Percentiles rank a stretch among this genome's conserved stretches.
phyloP scores from a whole-genome alignment of 2,113 vertebrate genomes.

The Microtus pennsylvanicus region DNA sequence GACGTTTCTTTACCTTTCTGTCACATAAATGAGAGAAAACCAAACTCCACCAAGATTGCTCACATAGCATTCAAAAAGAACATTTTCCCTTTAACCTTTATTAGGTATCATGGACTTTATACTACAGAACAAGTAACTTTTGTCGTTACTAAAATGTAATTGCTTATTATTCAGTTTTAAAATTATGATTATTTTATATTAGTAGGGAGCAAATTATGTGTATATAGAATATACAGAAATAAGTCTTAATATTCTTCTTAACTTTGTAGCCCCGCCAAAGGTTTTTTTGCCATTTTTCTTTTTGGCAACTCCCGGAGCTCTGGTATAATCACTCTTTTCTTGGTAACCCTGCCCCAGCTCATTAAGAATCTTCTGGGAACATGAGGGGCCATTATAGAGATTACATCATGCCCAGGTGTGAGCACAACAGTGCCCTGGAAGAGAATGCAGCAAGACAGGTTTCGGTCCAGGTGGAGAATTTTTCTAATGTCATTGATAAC shows the following conservation, averaged over 20 bases:
- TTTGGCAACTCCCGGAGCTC: neutral
- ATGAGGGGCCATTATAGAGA: neutral
- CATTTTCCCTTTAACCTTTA: neutral
- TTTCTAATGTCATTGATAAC: neutral
- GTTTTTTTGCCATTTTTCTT: conserved; percentile 44
- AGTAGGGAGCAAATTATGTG: neutral
- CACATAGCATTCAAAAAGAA: neutral
- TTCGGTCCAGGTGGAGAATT: conserved; percentile 32
- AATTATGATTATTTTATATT: neutral
- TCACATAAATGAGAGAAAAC: conserved; percentile 21
- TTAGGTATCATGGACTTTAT: neutral
- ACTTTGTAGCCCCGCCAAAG: neutral
- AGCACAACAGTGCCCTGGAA: neutral
- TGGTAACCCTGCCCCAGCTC: neutral
- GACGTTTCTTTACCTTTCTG: neutral
- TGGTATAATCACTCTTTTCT: neutral
- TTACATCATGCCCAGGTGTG: neutral
- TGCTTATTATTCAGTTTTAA: neutral
- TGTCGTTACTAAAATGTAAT: neutral
- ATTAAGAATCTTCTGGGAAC: conserved; percentile 51
- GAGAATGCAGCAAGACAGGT: neutral
- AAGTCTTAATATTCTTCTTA: conserved; percentile 1
- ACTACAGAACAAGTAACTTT: neutral
- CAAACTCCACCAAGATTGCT: neutral
- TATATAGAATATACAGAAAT: neutral